phyloP scores from a whole-genome alignment of 1,140 invertebrate species.

The Linepithema humile region DNA sequence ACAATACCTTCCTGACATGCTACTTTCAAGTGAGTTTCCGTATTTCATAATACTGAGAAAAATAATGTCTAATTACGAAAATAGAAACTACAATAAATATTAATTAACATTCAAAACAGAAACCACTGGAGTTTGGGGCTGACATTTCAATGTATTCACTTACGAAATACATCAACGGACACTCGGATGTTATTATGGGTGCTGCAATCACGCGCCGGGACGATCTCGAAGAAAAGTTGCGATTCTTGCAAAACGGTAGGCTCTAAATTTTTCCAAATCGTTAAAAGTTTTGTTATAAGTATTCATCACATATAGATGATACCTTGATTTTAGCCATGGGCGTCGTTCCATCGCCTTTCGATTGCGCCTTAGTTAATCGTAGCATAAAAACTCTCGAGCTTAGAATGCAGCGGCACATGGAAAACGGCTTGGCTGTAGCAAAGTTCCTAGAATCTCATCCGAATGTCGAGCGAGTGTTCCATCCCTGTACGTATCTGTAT shows the following conservation, averaged over 20 bases:
- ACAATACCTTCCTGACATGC: constrained; percentile 99
- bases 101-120: constrained; percentile 82
- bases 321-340: constrained; percentile 88
- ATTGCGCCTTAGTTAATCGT: constrained; percentile 97
- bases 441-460: constrained; percentile 92
- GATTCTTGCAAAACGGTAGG: constrained; percentile 95
- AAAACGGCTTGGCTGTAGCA: constrained; percentile 91
- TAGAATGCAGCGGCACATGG: constrained; percentile 95
- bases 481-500: constrained; percentile 88
- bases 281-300: background rate
- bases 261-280: background rate
- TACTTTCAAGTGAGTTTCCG: constrained; percentile 91
- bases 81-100: background rate
- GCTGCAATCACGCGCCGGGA: constrained; percentile 91
- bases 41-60: background rate
- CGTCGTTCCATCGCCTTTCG: constrained; percentile 97
- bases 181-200: constrained; percentile 99
- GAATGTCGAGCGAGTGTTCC: constrained; percentile 92
- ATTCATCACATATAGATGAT: background rate
- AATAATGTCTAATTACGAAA: background rate
- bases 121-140: constrained; percentile 95
- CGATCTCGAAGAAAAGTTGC: constrained; percentile 89
- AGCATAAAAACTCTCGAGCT: constrained; percentile 97
- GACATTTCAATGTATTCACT: constrained; percentile 97
- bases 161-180: constrained; percentile 99